Percentiles rank a stretch among this genome's conserved stretches.
These are phyloP conservation scores for Hartigia nigra DNA, from an alignment of 2,888 invertebrate genomes.

Conservation along the genomic window DNA sequence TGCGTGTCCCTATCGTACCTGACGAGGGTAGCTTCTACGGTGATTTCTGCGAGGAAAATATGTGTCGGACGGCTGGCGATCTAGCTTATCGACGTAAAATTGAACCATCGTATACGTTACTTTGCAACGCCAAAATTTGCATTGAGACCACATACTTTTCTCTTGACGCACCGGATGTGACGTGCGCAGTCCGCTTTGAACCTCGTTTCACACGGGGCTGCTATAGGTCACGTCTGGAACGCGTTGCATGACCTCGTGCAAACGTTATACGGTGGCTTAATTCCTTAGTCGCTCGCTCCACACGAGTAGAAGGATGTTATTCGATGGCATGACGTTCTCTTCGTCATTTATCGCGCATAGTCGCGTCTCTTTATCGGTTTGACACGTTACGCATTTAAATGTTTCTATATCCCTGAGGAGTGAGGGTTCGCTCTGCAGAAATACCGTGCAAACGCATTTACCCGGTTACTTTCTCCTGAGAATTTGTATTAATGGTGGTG, in stretches of 20 bases:
- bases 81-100: not conserved
- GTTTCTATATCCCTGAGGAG: not conserved
- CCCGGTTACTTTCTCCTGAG: not conserved
- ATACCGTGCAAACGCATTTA: not conserved
- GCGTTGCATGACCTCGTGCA: not conserved
- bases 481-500: not conserved
- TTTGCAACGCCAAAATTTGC: not conserved
- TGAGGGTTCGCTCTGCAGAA: not conserved
- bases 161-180: not conserved
- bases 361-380: not conserved
- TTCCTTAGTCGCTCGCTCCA: not conserved
- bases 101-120: not conserved
- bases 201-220: not conserved
- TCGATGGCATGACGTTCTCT: not conserved
- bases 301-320: not conserved
- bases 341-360: not conserved
- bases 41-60: not conserved
- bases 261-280: not conserved
- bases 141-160: not conserved
- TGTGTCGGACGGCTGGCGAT: not conserved
- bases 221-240: not conserved
- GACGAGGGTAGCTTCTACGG: not conserved
- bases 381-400: not conserved
- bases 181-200: not conserved
- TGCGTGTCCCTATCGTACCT: not conserved